Conservation (phyloP, 2,797 vertebrate genomes). For the Sphenodon punctatus region DNA sequence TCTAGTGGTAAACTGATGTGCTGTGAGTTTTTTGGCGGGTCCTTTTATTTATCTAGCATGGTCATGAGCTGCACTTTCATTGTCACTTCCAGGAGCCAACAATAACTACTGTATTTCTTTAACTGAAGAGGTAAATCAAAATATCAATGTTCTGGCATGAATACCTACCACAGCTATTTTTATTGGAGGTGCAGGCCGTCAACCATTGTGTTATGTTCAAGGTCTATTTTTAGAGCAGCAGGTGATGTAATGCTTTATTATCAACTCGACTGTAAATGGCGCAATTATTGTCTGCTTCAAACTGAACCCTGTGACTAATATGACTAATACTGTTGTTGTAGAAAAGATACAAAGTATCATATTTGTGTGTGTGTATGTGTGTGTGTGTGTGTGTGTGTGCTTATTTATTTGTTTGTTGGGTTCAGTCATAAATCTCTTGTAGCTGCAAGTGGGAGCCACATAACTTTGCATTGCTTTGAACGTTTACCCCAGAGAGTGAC, state of each 20-base stretch:
- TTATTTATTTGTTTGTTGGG: too few relatives aligned
- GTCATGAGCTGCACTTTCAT: not conserved
- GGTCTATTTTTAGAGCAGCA: not conserved
- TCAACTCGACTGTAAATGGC: not conserved
- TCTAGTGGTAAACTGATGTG: not conserved
- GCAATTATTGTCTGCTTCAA: not conserved
- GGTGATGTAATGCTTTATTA: conserved; percentile 1
- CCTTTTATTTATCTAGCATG: not conserved
- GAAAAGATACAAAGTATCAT: not conserved
- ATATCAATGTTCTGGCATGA: not conserved
- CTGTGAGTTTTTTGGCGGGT: not conserved
- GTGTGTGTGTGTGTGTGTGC: not conserved
- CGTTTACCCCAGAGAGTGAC: not conserved
- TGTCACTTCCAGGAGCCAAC: not conserved
- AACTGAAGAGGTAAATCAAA: not conserved
- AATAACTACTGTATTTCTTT: not conserved
- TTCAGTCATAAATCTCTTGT: too few relatives aligned
- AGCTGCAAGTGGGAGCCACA: not conserved
- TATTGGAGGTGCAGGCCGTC: not conserved
- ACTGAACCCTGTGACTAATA: not conserved
- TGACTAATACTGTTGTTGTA: not conserved
- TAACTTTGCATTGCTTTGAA: not conserved
- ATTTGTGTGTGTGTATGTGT: too few relatives aligned
- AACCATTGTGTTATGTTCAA: not conserved
- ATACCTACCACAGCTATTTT: not conserved